Conservation (phyloP, 2,113 vertebrate genomes). For the Muntiacus reevesi region DNA sequence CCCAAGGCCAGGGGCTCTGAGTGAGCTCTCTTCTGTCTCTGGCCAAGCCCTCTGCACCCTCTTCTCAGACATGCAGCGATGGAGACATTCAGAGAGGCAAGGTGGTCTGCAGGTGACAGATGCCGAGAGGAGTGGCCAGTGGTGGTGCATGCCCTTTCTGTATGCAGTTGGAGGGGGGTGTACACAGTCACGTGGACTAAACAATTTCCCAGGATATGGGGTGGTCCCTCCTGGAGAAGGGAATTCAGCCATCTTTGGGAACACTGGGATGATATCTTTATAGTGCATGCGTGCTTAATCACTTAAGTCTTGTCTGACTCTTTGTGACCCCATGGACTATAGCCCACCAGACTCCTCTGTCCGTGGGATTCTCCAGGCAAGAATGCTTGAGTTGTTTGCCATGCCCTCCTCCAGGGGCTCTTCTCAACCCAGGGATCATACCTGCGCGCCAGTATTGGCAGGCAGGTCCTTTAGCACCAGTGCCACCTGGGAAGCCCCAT, state of each 20-base stretch:
- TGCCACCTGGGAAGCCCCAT: background rate
- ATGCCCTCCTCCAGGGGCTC: background rate
- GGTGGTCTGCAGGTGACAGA: background rate
- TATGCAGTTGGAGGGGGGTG: background rate
- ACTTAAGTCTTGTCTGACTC: background rate
- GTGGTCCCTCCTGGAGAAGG: background rate
- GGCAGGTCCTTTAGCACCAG: background rate
- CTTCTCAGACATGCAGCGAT: background rate
- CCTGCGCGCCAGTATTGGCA: background rate
- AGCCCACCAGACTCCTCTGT: background rate
- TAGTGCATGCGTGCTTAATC: rapidly evolving
- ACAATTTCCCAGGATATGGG: background rate
- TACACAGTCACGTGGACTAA: background rate
- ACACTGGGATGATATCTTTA: background rate
- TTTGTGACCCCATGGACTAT: background rate
- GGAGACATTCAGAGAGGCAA: background rate
- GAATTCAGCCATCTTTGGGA: background rate
- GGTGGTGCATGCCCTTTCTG: no score
- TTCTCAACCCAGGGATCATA: background rate
- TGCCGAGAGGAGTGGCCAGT: background rate
- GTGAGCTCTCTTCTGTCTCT: background rate
- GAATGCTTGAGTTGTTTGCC: background rate
- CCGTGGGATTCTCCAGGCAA: background rate
- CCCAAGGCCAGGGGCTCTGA: background rate
- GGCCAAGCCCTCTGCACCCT: background rate